Evolutionary conservation across 2,113 vertebrate genomes (phyloP).

Genomic region (Dipodomys spectabilis): DNA sequence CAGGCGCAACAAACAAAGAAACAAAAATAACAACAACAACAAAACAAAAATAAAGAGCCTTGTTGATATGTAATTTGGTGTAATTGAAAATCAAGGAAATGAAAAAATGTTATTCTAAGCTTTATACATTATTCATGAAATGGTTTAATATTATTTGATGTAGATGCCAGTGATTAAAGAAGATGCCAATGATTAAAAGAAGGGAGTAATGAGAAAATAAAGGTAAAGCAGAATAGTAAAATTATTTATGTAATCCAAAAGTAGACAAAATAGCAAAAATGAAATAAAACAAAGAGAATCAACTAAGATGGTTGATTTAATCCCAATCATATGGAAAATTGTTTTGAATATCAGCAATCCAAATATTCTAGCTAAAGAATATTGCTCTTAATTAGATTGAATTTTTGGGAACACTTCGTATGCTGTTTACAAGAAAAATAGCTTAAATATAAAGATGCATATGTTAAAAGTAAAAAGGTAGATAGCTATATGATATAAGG

Average conservation of each 20-base stretch:
- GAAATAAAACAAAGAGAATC: neutral
- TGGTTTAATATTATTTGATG: neutral
- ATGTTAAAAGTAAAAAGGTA: slow-evolving; percentile 23
- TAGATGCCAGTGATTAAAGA: no score
- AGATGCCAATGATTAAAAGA: neutral
- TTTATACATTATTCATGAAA: neutral
- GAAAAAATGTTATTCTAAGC: neutral
- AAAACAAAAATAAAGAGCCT: neutral
- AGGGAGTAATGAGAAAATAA: slow-evolving; percentile 18
- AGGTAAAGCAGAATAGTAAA: neutral
- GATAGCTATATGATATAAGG: neutral
- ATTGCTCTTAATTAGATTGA: neutral
- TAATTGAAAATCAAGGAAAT: neutral
- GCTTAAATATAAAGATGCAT: neutral
- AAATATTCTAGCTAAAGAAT: neutral
- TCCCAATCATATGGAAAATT: neutral
- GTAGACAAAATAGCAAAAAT: neutral
- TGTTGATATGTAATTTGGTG: neutral
- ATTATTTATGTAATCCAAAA: neutral
- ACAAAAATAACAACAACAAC: no score
- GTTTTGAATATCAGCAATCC: neutral
- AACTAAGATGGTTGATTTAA: neutral
- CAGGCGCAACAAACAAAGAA: no score
- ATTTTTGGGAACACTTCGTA: no score
- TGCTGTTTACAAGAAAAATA: neutral